Conservation (phyloP, 2,888 invertebrate genomes). For the Noctua comes region DNA sequence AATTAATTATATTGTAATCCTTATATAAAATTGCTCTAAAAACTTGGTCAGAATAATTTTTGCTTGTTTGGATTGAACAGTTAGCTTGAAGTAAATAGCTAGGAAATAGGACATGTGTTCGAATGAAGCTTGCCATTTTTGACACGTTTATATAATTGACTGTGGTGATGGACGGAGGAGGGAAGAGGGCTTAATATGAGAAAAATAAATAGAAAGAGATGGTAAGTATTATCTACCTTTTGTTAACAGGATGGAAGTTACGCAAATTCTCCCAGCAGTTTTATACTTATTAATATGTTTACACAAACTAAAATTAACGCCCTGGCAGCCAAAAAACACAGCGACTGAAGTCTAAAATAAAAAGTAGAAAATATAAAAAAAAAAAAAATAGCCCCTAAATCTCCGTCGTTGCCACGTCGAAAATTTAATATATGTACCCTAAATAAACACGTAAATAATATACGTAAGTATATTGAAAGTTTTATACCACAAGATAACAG, state of each 20-base stretch:
- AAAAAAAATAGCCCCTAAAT: background rate
- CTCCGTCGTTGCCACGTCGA: conserved; percentile 49
- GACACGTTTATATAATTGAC: conserved; percentile 64
- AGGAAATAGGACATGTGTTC: conserved; percentile 62
- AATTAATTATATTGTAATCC: conserved; percentile 43
- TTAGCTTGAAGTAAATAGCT: conserved; percentile 56
- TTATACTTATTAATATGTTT: conserved; percentile 36
- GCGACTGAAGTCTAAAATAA: background rate
- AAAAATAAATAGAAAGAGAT: background rate
- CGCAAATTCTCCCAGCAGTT: background rate
- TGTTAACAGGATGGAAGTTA: background rate
- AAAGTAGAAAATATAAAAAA: background rate
- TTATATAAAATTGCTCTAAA: conserved; percentile 41
- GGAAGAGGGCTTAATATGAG: background rate
- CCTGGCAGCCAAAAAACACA: conserved; percentile 4
- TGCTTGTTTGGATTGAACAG: conserved; percentile 55
- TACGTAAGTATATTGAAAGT: conserved; percentile 51
- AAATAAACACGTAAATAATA: conserved; percentile 45
- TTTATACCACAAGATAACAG: conserved; percentile 52
- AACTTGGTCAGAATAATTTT: conserved; percentile 63
- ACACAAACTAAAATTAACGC: conserved; percentile 11
- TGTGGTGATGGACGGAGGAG: conserved; percentile 39
- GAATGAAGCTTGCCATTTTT: conserved; percentile 66
- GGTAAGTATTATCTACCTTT: background rate
- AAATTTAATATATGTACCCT: conserved; percentile 36